Conservation (phyloP, 2,797 vertebrate genomes). For the Dryobates pubescens region DNA sequence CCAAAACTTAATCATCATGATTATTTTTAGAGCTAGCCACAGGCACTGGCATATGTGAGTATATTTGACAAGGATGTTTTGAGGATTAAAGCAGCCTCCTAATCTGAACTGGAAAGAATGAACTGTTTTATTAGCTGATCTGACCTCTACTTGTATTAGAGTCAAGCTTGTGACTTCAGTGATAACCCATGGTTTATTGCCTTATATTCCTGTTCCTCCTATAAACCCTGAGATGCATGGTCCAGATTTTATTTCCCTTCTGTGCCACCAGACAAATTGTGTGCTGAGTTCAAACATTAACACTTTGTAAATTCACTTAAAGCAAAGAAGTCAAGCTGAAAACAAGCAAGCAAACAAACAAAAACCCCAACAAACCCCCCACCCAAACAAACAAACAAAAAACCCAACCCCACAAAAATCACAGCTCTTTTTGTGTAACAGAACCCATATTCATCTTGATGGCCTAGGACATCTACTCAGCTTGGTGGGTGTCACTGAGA, state of each 20-base stretch:
- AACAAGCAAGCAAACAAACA: not conserved
- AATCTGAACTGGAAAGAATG: constrained; percentile 12
- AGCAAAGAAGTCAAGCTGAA: not conserved
- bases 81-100: not conserved
- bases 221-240: not conserved
- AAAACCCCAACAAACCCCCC: not conserved
- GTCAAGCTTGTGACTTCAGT: not conserved
- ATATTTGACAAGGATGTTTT: not conserved
- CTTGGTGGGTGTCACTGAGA: not conserved
- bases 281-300: not conserved
- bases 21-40: constrained; percentile 16
- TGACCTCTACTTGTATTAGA: constrained; percentile 12
- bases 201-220: constrained; percentile 17
- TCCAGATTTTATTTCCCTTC: constrained; percentile 4
- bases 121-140: constrained; percentile 25
- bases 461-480: not conserved
- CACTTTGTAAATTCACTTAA: not conserved
- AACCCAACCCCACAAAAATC: not conserved
- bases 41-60: not conserved
- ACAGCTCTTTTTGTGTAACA: not conserved
- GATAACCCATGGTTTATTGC: constrained; percentile 31
- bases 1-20: not conserved
- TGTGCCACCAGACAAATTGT: not conserved
- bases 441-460: not conserved
- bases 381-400: no score